These are phyloP conservation scores for Mesocentrotus franciscanus DNA, from an alignment of 53 echinoderm and acorn worm genomes.

Conservation along the genomic window DNA sequence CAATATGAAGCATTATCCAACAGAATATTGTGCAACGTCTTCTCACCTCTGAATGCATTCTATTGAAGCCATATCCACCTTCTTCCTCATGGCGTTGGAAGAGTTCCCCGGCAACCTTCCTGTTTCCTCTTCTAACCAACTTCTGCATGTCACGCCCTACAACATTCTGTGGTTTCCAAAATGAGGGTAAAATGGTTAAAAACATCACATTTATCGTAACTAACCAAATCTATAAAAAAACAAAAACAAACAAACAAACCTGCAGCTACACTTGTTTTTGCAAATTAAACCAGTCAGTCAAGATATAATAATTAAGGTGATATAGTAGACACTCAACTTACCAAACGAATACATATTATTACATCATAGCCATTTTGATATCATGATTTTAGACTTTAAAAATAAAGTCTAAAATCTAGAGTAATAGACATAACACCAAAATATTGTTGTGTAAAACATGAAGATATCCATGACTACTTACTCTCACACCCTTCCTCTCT, in stretches of 20 bases:
- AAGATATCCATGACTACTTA: conserved; percentile 30
- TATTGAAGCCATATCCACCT: conserved; percentile 82
- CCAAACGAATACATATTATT: too few species aligned
- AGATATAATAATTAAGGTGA: too few species aligned
- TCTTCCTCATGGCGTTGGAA: conserved; percentile 56
- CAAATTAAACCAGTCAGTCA: neutral
- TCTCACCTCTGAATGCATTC: conserved; percentile 88
- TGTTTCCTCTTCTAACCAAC: conserved; percentile 79
- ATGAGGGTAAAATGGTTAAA: neutral
- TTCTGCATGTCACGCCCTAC: neutral
- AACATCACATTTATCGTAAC: neutral
- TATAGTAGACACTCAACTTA: too few species aligned
- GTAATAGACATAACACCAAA: too few species aligned
- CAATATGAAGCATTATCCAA: too few species aligned
- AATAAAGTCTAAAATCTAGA: too few species aligned
- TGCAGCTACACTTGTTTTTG: neutral
- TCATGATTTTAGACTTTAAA: too few species aligned
- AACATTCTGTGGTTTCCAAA: neutral
- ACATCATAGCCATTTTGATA: too few species aligned
- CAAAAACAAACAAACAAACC: neutral
- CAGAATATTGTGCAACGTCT: neutral
- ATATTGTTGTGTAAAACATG: too few species aligned
- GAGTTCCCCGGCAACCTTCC: conserved; percentile 82
- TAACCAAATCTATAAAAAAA: too few species aligned
- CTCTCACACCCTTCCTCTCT: conserved; percentile 53